phyloP scores from a whole-genome alignment of 2,113 vertebrate species.

The Microcebus griseorufus region DNA sequence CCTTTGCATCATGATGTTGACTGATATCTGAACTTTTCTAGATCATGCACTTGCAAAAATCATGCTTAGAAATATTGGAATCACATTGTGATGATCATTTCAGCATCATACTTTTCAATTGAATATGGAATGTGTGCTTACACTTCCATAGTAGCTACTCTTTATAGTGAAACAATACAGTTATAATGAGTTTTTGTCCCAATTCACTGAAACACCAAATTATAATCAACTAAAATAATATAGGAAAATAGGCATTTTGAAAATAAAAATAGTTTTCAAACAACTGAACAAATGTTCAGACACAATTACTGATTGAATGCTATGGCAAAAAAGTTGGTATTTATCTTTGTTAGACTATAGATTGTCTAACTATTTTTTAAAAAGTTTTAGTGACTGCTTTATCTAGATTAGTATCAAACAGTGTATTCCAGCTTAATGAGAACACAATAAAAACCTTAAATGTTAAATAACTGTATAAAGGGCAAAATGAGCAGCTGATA shows the following conservation, averaged over 20 bases:
- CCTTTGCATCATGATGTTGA: background rate
- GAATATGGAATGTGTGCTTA: background rate
- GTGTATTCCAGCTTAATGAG: conserved; percentile 46
- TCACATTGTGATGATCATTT: background rate
- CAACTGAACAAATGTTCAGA: background rate
- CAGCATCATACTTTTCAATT: background rate
- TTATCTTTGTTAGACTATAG: background rate
- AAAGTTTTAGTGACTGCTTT: conserved; percentile 15
- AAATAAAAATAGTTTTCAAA: conserved; percentile 37
- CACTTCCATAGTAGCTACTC: background rate
- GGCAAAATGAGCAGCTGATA: conserved; percentile 53
- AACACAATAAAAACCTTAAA: conserved; percentile 26
- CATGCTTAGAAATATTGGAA: background rate
- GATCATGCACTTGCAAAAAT: background rate
- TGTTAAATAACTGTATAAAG: conserved; percentile 2
- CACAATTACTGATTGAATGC: background rate
- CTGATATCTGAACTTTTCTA: background rate
- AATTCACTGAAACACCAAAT: conserved; percentile 69
- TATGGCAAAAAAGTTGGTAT: background rate
- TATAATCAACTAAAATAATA: conserved; percentile 60
- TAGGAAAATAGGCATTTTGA: background rate
- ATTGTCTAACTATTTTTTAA: background rate
- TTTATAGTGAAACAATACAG: conserved; percentile 41
- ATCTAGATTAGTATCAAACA: conserved; percentile 60
- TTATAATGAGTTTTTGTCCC: conserved; percentile 60